Evolutionary conservation across 37 sponge, comb jelly and placozoan genomes (phyloP), one percentile per base, ranked within the genome.

Genomic region (Axinella damicornis): DNA sequence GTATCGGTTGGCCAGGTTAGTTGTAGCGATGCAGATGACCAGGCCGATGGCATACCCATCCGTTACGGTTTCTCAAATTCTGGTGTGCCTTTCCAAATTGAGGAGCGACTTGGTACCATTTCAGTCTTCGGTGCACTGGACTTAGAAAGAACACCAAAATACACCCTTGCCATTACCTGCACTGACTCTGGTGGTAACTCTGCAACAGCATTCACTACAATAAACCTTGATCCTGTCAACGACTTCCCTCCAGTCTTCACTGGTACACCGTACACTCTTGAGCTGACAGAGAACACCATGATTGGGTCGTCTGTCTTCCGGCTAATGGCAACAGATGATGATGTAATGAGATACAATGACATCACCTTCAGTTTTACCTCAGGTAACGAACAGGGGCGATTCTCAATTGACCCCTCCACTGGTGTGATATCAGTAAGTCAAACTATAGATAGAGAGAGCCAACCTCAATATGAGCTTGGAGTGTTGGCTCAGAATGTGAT

Each of bases 171-270:
- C 2, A 86, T 76, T 1, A 30, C 62, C 16, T 93, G 93, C 64
- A 74, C 37, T 40, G 93, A 93, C 58, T 74, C 76, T 62, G 81
- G 34, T 53, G 78, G 61, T 30, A 80, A 60, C 30, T 54, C 36
- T 6, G 65, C 83, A 22, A 46, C 64, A 31, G 77, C 86, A 9
- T 46, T 5, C 20, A 55, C 88, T 17, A 80, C 75, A 20, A 80
- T 93, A 18, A 40, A 61, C 31, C 57, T 93, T 31, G 58, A 28
- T 32, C 93, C 93, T 65, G 88, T 81, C 85, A 93, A 93, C 39
- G 89, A 93, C 52, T 69, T 52, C 61, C 60, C 86, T 36, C 93
- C 93, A 40, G 41, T 64, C 21, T 88, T 93, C 57, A 17, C 57
- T 22, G 46, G 46, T 46, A 9, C 68, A 2, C 69, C 69, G 6